A percentile compares a stretch with the other conserved stretches of the same genome.
phyloP scores from a whole-genome alignment of 2,113 vertebrate species.

The Cavia porcellus region DNA sequence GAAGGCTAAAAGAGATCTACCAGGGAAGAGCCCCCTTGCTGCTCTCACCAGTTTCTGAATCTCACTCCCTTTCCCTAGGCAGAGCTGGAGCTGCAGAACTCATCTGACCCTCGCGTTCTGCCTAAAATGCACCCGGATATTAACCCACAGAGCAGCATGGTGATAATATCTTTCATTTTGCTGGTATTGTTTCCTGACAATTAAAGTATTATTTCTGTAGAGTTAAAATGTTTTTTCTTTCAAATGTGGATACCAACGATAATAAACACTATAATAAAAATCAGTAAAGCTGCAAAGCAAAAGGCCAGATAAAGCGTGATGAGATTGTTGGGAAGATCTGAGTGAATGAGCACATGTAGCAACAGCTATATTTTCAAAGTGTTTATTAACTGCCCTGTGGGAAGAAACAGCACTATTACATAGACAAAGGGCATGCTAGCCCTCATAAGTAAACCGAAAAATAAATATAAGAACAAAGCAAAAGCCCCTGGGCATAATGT shows the following conservation, averaged over 20 bases:
- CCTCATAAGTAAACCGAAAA: background rate
- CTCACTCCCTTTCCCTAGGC: background rate
- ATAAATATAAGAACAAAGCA: background rate
- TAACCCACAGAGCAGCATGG: conserved; percentile 35
- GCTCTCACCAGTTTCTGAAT: background rate
- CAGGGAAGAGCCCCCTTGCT: background rate
- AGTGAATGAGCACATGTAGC: conserved; percentile 41
- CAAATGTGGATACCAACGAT: conserved; percentile 1
- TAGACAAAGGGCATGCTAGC: background rate
- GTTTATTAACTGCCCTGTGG: conserved; percentile 24
- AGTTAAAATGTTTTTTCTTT: conserved; percentile 51
- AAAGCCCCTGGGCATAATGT: background rate
- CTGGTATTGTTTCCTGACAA: conserved; percentile 57
- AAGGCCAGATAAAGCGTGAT: background rate
- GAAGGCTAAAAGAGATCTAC: background rate
- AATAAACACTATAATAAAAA: conserved; percentile 47
- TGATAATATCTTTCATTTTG: conserved; percentile 45
- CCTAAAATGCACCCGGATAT: conserved; percentile 1
- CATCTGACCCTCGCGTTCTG: background rate
- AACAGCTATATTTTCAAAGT: conserved; percentile 41
- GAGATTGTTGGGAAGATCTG: background rate
- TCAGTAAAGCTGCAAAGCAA: conserved; percentile 26
- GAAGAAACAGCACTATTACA: conserved; percentile 35
- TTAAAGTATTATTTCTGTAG: conserved; percentile 50
- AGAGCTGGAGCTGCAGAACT: background rate